These are phyloP conservation scores for Delia radicum DNA, from an alignment of 1,140 invertebrate species.

Conservation along the genomic window DNA sequence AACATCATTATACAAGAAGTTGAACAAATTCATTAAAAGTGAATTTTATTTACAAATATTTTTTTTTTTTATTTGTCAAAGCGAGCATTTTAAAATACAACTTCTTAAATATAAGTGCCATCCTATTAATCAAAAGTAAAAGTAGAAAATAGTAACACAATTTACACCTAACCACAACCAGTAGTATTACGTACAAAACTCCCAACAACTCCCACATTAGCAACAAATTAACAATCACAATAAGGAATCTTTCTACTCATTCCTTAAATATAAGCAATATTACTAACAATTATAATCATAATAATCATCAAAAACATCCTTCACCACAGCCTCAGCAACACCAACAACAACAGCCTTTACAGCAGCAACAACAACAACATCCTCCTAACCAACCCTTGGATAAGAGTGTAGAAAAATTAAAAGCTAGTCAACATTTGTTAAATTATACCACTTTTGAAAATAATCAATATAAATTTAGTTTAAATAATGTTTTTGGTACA, in stretches of 20 bases:
- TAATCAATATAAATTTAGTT: slow-evolving; percentile 55
- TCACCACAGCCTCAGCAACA: not conserved
- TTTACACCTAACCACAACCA: no score
- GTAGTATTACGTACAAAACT: no score
- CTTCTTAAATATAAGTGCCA: no score
- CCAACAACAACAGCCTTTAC: not conserved
- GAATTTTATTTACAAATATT: no score
- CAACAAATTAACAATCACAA: not conserved
- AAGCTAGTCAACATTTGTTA: slow-evolving; percentile 44
- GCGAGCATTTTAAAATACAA: no score
- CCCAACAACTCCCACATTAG: not conserved
- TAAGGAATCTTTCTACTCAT: not conserved
- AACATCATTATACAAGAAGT: no score
- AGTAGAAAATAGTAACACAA: no score
- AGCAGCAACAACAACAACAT: slow-evolving; percentile 33
- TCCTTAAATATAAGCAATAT: not conserved
- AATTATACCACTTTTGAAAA: slow-evolving; percentile 55
- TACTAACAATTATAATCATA: slow-evolving; percentile 4
- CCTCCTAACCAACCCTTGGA: slow-evolving; percentile 32
- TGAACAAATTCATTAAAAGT: no score
- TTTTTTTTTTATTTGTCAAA: no score
- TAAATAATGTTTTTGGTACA: slow-evolving; percentile 46
- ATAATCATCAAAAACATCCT: not conserved
- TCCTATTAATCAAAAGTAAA: no score
- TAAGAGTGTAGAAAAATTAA: slow-evolving; percentile 24